Base-by-base conservation (phyloP, 2,797 vertebrate genomes). In the Paedocypris micromegethes region DNA sequence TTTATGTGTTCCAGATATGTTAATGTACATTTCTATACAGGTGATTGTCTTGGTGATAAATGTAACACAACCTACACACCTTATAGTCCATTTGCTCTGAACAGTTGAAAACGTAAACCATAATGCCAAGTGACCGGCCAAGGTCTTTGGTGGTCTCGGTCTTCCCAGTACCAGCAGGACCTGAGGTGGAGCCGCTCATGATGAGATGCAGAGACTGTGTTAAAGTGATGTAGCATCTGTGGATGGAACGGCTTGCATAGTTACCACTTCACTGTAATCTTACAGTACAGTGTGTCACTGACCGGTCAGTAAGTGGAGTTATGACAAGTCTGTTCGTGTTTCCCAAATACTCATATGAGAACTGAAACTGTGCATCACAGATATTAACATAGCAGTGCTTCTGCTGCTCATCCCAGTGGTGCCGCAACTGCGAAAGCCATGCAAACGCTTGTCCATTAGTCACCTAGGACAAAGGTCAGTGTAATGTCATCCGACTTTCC, bases 51-150 rank as follows among this genome's bases (percentile, higher is more conserved):
- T 23, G 23, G 23, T 23, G 4, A 23, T n/a, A 0, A 0, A 41
- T 48, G n/a, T 9, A 5, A 3, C 48, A n/a, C 5, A 7, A n/a
- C 7, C 8, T 58, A 39, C 2, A 54, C 57, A 91, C 89, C 90
- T 92, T 89, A 74, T 89, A 91, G 78, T 91, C 89, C 89, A 90
- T 92, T 83, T 92, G 89, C 63, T 91, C 91, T 3, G 92, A 93
- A 78, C 87, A 89, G 81, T 90, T 92, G 78, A 93, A 93, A 51
- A 92, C 87, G 70, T 88, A 92, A 0, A 91, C 88, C 90, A 91
- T 92, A 74, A 88, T 86, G 60, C 90, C 89, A 39, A 93, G 82
- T 0, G 90, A 89, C 8, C 89, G 88, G n/a, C 90, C 91, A 3
- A 92, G 84, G 69, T 88, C 88, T 78, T 93, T 90, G 61, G 89